phyloP scores from a whole-genome alignment of 2,797 vertebrate genomes.

The Cuculus canorus region DNA sequence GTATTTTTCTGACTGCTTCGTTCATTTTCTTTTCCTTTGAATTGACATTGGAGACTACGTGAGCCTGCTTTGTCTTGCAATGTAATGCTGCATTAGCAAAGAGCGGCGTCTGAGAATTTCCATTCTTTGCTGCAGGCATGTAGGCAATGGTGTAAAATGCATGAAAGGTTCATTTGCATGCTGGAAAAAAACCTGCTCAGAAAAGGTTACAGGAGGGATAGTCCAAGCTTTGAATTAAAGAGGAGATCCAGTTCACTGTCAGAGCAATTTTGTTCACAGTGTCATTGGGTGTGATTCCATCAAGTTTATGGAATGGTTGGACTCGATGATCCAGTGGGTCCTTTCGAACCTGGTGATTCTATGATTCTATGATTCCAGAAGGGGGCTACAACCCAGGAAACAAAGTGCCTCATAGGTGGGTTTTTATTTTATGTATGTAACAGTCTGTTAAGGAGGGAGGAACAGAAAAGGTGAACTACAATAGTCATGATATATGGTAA shows the following conservation, averaged over 20 bases:
- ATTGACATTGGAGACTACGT: rapidly evolving
- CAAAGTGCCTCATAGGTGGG: rapidly evolving
- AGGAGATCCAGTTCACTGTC: background rate
- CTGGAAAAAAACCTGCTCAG: background rate
- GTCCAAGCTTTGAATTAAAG: background rate
- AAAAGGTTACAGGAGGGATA: background rate
- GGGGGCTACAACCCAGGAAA: background rate
- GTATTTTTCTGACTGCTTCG: background rate
- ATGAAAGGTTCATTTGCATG: background rate
- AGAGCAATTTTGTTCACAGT: background rate
- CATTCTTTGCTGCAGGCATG: background rate
- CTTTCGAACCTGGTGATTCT: too few relatives aligned
- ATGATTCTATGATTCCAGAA: too few relatives aligned
- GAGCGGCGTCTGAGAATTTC: background rate
- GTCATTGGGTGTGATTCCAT: background rate
- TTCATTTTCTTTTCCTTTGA: background rate
- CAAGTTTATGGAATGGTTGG: too few relatives aligned
- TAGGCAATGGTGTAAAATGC: background rate
- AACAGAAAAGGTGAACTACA: background rate
- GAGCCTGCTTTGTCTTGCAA: background rate
- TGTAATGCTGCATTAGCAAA: background rate
- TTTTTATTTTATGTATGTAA: background rate
- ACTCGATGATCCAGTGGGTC: too few relatives aligned
- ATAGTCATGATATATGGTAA: background rate
- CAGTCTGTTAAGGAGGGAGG: background rate